Conservation (phyloP, 2,888 invertebrate species). For the Andrena haemorrhoa region DNA sequence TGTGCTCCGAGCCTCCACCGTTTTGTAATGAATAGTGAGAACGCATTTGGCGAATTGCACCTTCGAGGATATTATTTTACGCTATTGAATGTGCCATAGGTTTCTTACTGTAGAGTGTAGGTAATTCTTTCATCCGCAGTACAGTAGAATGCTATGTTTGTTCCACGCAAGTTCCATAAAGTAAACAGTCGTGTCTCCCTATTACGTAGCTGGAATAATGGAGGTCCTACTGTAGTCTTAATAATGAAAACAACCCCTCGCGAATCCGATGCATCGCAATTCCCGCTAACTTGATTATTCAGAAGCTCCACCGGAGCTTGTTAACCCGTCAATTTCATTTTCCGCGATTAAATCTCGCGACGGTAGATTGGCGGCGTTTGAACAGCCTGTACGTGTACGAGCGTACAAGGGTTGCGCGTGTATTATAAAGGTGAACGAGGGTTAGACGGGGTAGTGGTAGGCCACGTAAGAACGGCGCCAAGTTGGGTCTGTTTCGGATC, state of each 20-base stretch:
- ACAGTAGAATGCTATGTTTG: no score
- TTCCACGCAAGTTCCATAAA: no score
- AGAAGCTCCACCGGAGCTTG: slow-evolving; percentile 16
- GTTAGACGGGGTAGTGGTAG: neutral
- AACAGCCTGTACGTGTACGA: slow-evolving; percentile 3
- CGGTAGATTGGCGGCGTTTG: slow-evolving; percentile 3
- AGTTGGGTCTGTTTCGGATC: slow-evolving; percentile 82
- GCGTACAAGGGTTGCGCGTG: slow-evolving; percentile 16
- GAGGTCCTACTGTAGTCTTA: neutral
- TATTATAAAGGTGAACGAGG: slow-evolving; percentile 27
- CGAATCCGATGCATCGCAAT: slow-evolving; percentile 16
- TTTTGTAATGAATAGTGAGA: no score
- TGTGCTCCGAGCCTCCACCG: no score
- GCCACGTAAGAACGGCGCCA: slow-evolving; percentile 61
- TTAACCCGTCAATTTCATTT: slow-evolving; percentile 45
- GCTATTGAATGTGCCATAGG: no score
- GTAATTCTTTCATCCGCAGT: no score
- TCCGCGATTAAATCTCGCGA: slow-evolving; percentile 45
- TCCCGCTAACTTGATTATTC: slow-evolving; percentile 2
- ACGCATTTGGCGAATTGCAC: no score
- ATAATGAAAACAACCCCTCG: neutral
- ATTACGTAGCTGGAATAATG: neutral
- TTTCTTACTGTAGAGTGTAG: no score
- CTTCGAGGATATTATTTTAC: no score
- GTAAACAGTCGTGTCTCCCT: neutral